Evolutionary conservation across 2,888 invertebrate genomes (phyloP).

Genomic region (Diogma glabrata): DNA sequence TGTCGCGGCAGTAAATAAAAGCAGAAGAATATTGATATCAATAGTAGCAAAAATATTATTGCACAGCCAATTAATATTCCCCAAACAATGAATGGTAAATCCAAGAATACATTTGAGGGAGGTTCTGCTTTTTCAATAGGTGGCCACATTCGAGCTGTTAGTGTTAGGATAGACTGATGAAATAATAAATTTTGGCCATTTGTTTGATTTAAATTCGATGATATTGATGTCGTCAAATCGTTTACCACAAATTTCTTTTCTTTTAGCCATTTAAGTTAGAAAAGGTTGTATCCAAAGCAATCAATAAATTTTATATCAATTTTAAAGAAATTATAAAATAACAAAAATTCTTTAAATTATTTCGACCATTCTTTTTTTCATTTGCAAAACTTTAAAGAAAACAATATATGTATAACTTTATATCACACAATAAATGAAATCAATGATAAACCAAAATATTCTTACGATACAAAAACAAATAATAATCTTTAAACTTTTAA

Average conservation of each 20-base stretch:
- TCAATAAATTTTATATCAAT: too few species aligned
- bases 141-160: conserved; percentile 33
- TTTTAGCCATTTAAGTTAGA: too few species aligned
- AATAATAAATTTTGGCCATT: conserved; percentile 4
- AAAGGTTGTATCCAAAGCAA: too few species aligned
- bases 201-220: neutral
- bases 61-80: conserved; percentile 18
- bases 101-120: conserved; percentile 19
- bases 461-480: too few species aligned
- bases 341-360: too few species aligned
- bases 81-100: conserved; percentile 20
- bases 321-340: too few species aligned
- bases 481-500: too few species aligned
- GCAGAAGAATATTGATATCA: conserved; percentile 18
- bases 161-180: conserved; percentile 24
- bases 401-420: too few species aligned
- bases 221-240: neutral
- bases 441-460: too few species aligned
- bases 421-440: too few species aligned
- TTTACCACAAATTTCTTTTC: neutral
- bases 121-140: conserved; percentile 21
- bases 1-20: conserved; percentile 20
- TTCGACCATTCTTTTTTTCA: too few species aligned
- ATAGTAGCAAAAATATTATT: conserved; percentile 17
- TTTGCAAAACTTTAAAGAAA: too few species aligned